A percentile compares a stretch with the other conserved stretches of the same genome.
Conservation (phyloP, 2,797 vertebrate genomes). For the Anableps anableps region DNA sequence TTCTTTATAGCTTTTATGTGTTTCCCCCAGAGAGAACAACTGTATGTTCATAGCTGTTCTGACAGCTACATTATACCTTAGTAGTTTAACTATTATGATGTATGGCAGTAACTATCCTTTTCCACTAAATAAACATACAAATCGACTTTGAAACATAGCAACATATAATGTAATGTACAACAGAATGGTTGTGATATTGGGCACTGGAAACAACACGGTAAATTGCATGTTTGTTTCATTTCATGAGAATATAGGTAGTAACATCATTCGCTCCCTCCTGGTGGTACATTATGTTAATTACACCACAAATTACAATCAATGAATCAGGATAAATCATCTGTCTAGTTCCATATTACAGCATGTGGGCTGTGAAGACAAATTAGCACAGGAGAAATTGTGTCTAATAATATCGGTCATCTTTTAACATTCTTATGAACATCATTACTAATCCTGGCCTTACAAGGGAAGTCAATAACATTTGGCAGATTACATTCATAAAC, state of each 20-base stretch:
- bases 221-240: slow-evolving; percentile 51
- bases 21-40: slow-evolving; percentile 13
- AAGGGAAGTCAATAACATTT: slow-evolving; percentile 18
- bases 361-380: slow-evolving; percentile 64
- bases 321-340: slow-evolving; percentile 69
- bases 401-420: slow-evolving; percentile 51
- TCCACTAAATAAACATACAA: background rate
- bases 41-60: slow-evolving; percentile 9
- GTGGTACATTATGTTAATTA: slow-evolving; percentile 71
- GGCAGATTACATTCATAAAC: slow-evolving; percentile 31
- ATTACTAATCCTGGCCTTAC: slow-evolving; percentile 32
- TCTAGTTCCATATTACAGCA: slow-evolving; percentile 51
- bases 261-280: slow-evolving; percentile 55
- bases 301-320: slow-evolving; percentile 70
- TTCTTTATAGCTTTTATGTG: slow-evolving; percentile 41
- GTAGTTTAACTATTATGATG: slow-evolving; percentile 18
- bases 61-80: slow-evolving; percentile 6
- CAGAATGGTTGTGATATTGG: slow-evolving; percentile 2
- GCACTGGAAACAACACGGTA: slow-evolving; percentile 13
- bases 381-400: slow-evolving; percentile 49
- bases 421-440: slow-evolving; percentile 39
- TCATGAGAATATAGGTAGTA: slow-evolving; percentile 38
- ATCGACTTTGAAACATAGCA: slow-evolving; percentile 11
- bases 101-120: slow-evolving; percentile 4
- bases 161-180: background rate